Evolutionary conservation across 1,140 invertebrate genomes (phyloP).

Genomic region (Xylocopa sonorina): DNA sequence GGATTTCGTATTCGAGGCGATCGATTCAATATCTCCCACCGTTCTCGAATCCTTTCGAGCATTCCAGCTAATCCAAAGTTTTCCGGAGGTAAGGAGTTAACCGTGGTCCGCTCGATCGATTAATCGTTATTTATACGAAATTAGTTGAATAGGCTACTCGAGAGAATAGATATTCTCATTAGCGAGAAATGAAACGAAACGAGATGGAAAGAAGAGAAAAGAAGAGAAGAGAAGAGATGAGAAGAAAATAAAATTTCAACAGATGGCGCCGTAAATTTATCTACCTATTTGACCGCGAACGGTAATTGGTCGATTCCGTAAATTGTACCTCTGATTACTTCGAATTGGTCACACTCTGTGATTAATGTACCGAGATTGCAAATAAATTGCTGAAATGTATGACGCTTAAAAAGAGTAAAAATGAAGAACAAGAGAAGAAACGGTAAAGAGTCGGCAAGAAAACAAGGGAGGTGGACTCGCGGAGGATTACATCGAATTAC

Average conservation of each 20-base stretch:
- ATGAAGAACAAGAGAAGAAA: background rate
- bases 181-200: too few species aligned
- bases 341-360: slow-evolving; percentile 9
- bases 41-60: slow-evolving; percentile 3
- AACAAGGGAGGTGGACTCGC: slow-evolving; percentile 16
- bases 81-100: too few species aligned
- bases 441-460: slow-evolving; percentile 3
- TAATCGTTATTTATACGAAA: too few species aligned
- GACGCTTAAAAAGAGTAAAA: background rate
- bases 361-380: slow-evolving; percentile 34
- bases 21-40: slow-evolving; percentile 1
- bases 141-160: too few species aligned
- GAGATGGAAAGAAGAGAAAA: too few species aligned
- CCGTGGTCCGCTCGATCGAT: too few species aligned
- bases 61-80: background rate
- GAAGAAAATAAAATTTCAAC: too few species aligned
- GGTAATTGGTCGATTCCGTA: background rate
- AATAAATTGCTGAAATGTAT: slow-evolving; percentile 25
- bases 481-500: slow-evolving; percentile 35
- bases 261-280: too few species aligned
- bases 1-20: slow-evolving; percentile 38
- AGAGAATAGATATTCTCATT: too few species aligned
- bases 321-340: background rate
- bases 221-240: too few species aligned
- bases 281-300: background rate